Conservation (phyloP, 2,113 vertebrate species). For the Proteles cristata region DNA sequence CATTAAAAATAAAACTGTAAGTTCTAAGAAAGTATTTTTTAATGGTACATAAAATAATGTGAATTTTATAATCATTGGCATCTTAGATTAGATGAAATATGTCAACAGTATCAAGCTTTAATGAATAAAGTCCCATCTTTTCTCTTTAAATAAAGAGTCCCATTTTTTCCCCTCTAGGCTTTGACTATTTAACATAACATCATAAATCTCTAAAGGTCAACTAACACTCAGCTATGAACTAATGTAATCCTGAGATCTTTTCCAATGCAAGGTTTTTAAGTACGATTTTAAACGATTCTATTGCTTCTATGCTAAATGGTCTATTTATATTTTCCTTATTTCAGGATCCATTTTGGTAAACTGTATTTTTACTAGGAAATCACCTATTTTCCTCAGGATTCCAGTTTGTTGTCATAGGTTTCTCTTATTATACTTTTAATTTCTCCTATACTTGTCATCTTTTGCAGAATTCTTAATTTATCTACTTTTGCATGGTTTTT, state of each 20-base stretch:
- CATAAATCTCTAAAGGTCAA: background rate
- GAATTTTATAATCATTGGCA: background rate
- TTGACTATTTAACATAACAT: conserved; percentile 18
- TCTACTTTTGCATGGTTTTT: background rate
- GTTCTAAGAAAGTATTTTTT: background rate
- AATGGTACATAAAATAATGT: background rate
- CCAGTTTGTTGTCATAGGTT: background rate
- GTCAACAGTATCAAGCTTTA: background rate
- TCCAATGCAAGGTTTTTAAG: conserved; percentile 10
- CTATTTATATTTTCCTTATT: background rate
- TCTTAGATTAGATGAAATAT: conserved; percentile 7
- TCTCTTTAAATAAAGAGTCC: background rate
- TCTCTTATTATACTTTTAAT: conserved; percentile 4
- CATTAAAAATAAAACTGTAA: conserved; percentile 26
- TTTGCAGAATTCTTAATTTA: conserved; percentile 28
- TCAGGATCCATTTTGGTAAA: conserved; percentile 14
- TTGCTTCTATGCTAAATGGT: background rate
- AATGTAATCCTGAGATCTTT: background rate
- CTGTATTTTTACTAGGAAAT: conserved; percentile 33
- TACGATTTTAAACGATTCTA: background rate
- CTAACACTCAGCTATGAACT: background rate
- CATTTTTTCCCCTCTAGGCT: background rate
- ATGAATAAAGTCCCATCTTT: background rate
- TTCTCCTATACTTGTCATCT: background rate
- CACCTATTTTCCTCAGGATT: conserved; percentile 4